Evolutionary conservation across 1,140 invertebrate genomes (phyloP).

Genomic region (Hestina assimilis): DNA sequence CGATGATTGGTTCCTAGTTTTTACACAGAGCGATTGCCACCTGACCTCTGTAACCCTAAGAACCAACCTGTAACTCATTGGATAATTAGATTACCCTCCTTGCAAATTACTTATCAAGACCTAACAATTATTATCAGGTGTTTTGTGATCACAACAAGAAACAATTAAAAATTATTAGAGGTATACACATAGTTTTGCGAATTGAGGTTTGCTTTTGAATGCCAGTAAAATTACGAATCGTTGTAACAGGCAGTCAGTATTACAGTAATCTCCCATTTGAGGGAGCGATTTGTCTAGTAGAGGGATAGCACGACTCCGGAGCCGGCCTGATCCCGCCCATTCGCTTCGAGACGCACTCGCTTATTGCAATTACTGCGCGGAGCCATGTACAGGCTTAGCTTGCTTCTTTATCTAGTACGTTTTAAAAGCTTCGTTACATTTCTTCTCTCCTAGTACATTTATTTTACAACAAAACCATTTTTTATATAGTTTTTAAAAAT

Average conservation of each 20-base stretch:
- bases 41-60: too few species aligned
- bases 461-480: background rate
- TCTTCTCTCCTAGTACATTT: background rate
- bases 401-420: background rate
- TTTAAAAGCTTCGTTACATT: background rate
- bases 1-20: too few species aligned
- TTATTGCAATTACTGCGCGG: slow-evolving; percentile 39
- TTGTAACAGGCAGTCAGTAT: slow-evolving; percentile 32
- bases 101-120: too few species aligned
- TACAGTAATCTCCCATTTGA: slow-evolving; percentile 64
- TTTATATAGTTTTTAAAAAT: too few species aligned
- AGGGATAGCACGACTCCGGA: slow-evolving; percentile 47
- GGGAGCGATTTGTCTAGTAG: slow-evolving; percentile 63
- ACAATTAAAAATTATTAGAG: too few species aligned
- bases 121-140: too few species aligned
- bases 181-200: too few species aligned
- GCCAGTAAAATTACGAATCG: slow-evolving; percentile 4
- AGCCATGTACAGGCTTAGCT: slow-evolving; percentile 16
- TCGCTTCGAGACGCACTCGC: slow-evolving; percentile 28
- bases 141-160: too few species aligned
- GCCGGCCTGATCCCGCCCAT: slow-evolving; percentile 39
- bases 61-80: too few species aligned
- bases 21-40: too few species aligned
- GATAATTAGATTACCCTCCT: too few species aligned
- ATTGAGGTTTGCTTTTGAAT: too few species aligned